Base-by-base conservation (phyloP, 2,888 invertebrate genomes). In the Aspidapion aeneum region DNA sequence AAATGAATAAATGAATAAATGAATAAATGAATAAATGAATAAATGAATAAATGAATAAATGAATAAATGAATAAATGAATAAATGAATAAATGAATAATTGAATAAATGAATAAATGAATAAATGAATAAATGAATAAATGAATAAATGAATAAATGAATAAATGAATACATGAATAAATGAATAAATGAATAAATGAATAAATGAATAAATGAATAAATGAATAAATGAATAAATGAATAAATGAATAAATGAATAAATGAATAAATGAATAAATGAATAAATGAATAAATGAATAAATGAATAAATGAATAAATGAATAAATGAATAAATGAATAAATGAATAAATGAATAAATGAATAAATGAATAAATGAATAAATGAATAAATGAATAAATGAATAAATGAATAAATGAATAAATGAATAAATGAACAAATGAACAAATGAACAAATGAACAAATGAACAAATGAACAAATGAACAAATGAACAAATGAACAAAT, bases 271-370 rank as follows among this genome's bases (percentile, higher is more conserved):
- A 35, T 55, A 55, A 55, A 55, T 55, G 19, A 55, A 55, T 55
- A 55, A 55, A 55, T 55, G 19, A 55, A 55, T 55, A 55, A 55
- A 55, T 55, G 19, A 55, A 55, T 55, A 55, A 55, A 55, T 55
- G 19, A 55, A 55, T 55, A 55, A 55, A 55, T 55, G 19, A 55
- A 55, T 18, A 18, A 55, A 55, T 55, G 19, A 55, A 55, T 55
- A 55, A 55, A 55, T 55, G 19, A 55, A 55, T 55, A 55, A 55
- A 55, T 55, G 19, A 55, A 55, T 55, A 55, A 55, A 55, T 55
- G 19, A 55, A 55, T 55, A 55, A 55, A 55, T 55, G 19, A 55
- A 55, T 55, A 55, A 55, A 55, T 55, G 19, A 55, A 55, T 55
- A 55, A 55, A 55, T 55, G 12, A 55, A 35, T 35, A 35, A 35